These are phyloP conservation scores for Cinclus mexicanus DNA, from an alignment of 2,113 vertebrate genomes.

Conservation along the genomic window DNA sequence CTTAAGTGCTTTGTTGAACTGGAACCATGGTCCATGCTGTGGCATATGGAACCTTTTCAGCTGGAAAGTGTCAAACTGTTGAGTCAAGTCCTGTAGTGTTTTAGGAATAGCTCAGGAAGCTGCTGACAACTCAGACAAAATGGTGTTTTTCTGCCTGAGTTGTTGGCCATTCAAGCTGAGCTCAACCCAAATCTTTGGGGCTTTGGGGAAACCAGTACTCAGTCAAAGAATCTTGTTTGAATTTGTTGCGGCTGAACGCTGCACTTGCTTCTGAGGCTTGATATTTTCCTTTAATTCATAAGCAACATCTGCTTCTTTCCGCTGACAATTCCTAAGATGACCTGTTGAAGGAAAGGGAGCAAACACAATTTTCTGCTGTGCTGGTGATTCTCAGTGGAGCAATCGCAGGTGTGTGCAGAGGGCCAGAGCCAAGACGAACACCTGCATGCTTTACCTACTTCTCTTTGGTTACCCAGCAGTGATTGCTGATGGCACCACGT, in stretches of 20 bases:
- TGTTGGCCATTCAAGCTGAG: not conserved
- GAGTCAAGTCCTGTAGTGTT: not conserved
- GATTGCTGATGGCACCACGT: not conserved
- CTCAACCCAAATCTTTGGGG: not conserved
- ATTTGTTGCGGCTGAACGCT: not conserved
- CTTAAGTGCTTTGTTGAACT: not conserved
- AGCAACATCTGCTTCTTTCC: not conserved
- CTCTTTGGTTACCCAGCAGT: not conserved
- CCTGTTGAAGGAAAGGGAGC: not conserved
- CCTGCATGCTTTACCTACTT: not conserved
- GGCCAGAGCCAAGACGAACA: not conserved
- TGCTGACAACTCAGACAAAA: not conserved
- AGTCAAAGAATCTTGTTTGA: slow-evolving; percentile 15
- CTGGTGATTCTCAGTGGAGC: not conserved
- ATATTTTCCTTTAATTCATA: not conserved
- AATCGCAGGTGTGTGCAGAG: not conserved
- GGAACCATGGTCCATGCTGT: not conserved
- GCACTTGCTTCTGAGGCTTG: not conserved
- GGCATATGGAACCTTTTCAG: not conserved
- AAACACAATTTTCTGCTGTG: not conserved
- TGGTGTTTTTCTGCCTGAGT: slow-evolving; percentile 5
- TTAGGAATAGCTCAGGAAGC: not conserved
- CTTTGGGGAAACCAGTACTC: not conserved
- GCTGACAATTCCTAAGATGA: not conserved
- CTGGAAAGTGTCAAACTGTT: not conserved